Evolutionary conservation across 2,113 vertebrate species (phyloP), one percentile per base, ranked within the genome.

Genomic region (Ammodytes dubius): DNA sequence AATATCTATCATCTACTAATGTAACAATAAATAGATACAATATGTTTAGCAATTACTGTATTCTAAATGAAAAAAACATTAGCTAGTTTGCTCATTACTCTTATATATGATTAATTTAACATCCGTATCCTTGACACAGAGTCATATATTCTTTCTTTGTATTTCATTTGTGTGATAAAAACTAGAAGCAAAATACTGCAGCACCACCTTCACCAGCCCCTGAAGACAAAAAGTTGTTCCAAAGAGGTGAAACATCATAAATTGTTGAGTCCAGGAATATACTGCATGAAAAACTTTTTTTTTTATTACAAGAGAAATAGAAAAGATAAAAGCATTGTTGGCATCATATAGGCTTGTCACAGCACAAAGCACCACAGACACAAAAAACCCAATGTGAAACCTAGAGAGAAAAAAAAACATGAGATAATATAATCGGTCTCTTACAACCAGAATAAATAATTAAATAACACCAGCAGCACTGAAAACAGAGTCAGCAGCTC

Each of bases 261-360:
- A 87, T 67, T 52, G 11, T 53, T 4, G 8, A 86, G 50, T 74
- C 50, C 35, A 56, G 27, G 37, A 60, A 52, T 60, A 49, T 47
- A 89, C 37, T 88, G 77, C 85, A 87, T 92, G 91, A 86, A 93
- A 93, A 92, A 84, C 46, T 63, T 79, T 87, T 89, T 89, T 92
- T 89, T 89, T 92, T 93, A 92, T 94, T 93, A 90, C 87, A 93
- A 92, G 85, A 88, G 82, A 87, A 80, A 91, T 92, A 94, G 84
- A 92, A 94, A 93, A 94, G 84, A 91, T 87, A 87, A 85, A 91
- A 91, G 90, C 86, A 92, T 89, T 88, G 89, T 92, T 79, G 86
- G 92, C 79, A 72, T 88, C 81, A 85, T 88, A 83, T 82, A 43
- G 66, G 80, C 85, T 91, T 82, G 65, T 92, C 83, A 92, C 92